Percentiles rank a stretch among this genome's conserved stretches.
Conservation (phyloP, 2,113 vertebrate species). For the Donacobius atricapilla region DNA sequence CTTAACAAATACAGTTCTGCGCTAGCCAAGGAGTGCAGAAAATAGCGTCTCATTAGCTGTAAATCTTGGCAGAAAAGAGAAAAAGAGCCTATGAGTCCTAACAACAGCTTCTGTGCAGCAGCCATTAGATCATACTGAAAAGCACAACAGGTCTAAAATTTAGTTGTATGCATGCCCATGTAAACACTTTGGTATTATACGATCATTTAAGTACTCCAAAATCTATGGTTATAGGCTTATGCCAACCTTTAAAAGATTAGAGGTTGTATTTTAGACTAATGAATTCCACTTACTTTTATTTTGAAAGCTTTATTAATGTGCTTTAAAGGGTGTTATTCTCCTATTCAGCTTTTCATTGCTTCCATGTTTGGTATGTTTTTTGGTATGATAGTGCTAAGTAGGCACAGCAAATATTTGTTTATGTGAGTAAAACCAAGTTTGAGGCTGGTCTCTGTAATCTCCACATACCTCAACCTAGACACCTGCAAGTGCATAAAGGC, state of each 20-base stretch:
- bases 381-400: background rate
- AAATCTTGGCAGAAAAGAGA: conserved; percentile 32
- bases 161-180: background rate
- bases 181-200: background rate
- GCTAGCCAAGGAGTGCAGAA: background rate
- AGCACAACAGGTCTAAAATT: conserved; percentile 17
- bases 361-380: background rate
- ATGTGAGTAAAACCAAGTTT: background rate
- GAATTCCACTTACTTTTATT: conserved; percentile 6
- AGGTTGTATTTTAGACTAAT: background rate
- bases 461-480: background rate
- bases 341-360: background rate
- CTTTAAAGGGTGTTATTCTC: background rate
- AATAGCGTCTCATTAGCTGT: conserved; percentile 13
- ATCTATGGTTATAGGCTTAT: background rate
- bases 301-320: background rate
- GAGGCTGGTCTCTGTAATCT: background rate
- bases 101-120: conserved; percentile 29
- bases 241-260: background rate
- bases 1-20: background rate
- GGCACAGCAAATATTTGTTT: background rate
- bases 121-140: conserved; percentile 10
- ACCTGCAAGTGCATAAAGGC: conserved; percentile 8
- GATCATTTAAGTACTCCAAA: background rate
- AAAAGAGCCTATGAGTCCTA: background rate